Evolutionary conservation across 1,140 invertebrate species (phyloP), one percentile per base, ranked within the genome.

Genomic region (Ostrea edulis): DNA sequence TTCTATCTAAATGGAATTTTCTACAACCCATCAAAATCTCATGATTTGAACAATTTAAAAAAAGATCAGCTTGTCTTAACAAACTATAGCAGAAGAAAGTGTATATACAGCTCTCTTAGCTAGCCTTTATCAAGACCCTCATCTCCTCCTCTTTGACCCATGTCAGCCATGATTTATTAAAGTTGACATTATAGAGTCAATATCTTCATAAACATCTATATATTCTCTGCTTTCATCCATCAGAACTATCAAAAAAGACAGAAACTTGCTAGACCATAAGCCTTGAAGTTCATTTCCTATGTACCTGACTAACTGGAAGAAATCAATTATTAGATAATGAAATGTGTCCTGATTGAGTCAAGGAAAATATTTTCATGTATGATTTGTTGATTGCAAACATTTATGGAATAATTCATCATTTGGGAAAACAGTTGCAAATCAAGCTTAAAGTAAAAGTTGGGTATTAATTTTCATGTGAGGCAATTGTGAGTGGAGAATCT

Each of bases 161-260:
- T 77, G 25, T 77, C 25, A 77, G 68, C 68, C 4, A 77, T 77
- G 68, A 77, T 77, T 77, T 77, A 77, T 77, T 77, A 77, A 77
- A 35, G 68, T 25, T 77, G 68, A 77, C 68, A 77, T 77, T 9
- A 12, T 44, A 11, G 25, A 77, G 68, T 77, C 68, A 77, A 77
- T 77, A 77, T 77, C 68, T 77, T 77, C 68, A 77, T 77, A 77
- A 77, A 77, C 68, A 77, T 77, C 68, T 77, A 77, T 77, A 77
- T 77, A 77, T 77, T 77, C 29, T 77, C 68, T 14, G 68, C 68
- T 77, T 77, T 77, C 68, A 77, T 77, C 68, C 68, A 77, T 77
- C 68, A 77, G 68, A 35, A 22, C 68, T 77, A 77, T 77, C 68
- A 29, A 17, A 77, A 35, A 8, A 35, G 68, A 77, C 68, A 77